Conservation (phyloP, 2,797 vertebrate species). For the Phoebastria nigripes region DNA sequence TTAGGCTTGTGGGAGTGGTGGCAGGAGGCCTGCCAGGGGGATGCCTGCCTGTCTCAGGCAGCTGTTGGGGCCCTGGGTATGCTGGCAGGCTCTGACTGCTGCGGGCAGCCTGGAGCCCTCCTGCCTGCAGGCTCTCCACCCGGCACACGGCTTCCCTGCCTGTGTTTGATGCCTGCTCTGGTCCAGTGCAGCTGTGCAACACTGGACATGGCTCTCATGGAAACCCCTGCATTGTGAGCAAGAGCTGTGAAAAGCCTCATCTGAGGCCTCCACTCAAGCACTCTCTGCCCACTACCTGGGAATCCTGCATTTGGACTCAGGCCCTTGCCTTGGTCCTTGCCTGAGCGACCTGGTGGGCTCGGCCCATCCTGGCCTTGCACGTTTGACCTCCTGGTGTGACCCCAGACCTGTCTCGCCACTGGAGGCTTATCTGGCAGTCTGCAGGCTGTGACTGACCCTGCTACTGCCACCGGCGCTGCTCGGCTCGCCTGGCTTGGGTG, state of each 20-base stretch:
- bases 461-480: neutral
- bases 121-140: neutral
- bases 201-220: accelerated
- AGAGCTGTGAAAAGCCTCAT: neutral
- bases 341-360: neutral
- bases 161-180: accelerated
- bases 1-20: neutral
- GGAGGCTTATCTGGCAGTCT: neutral
- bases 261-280: too few species aligned
- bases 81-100: neutral
- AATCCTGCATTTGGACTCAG: too few species aligned
- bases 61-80: too few species aligned
- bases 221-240: too few species aligned
- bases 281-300: neutral
- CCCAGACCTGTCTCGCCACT: neutral
- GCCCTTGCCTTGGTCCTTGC: too few species aligned
- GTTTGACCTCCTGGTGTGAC: neutral
- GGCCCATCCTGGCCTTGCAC: neutral
- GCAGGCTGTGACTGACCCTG: neutral
- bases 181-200: neutral
- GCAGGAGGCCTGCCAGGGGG: neutral
- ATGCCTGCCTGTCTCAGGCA: neutral
- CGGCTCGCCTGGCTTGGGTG: neutral
- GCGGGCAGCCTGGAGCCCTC: neutral
- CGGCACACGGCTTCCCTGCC: accelerated